These are phyloP conservation scores for Paracyclopina nana DNA, from an alignment of 1,140 invertebrate genomes.

Conservation along the genomic window DNA sequence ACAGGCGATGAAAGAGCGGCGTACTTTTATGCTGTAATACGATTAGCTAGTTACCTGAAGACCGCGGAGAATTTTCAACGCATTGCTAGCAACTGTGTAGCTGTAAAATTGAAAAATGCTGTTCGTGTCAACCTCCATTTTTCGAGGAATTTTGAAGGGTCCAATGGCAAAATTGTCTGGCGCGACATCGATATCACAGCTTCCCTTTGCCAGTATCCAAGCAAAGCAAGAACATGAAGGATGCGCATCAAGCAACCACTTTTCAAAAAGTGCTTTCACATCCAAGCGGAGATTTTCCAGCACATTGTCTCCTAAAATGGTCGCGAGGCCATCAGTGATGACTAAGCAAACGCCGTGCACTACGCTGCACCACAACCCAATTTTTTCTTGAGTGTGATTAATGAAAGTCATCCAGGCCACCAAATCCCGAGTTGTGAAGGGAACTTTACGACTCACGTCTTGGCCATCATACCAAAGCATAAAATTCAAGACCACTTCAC, in stretches of 20 bases:
- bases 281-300: too few species aligned
- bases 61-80: conserved; percentile 58
- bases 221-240: not conserved
- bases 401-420: conserved; percentile 84
- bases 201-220: not conserved
- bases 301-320: too few species aligned
- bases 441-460: not conserved
- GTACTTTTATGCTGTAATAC: too few species aligned
- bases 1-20: too few species aligned
- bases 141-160: conserved; percentile 43
- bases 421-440: conserved; percentile 67
- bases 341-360: conserved; percentile 73
- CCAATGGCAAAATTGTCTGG: conserved; percentile 39
- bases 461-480: not conserved
- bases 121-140: conserved; percentile 1
- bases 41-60: conserved; percentile 67
- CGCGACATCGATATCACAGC: conserved; percentile 18
- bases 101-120: conserved; percentile 48
- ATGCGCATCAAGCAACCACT: too few species aligned
- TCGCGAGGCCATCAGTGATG: conserved; percentile 70
- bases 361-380: conserved; percentile 37
- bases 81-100: conserved; percentile 61
- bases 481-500: not conserved
- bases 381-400: conserved; percentile 32
- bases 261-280: too few species aligned